Base-by-base conservation (phyloP, 1,140 invertebrate species). In the Drosophila trapezifrons region DNA sequence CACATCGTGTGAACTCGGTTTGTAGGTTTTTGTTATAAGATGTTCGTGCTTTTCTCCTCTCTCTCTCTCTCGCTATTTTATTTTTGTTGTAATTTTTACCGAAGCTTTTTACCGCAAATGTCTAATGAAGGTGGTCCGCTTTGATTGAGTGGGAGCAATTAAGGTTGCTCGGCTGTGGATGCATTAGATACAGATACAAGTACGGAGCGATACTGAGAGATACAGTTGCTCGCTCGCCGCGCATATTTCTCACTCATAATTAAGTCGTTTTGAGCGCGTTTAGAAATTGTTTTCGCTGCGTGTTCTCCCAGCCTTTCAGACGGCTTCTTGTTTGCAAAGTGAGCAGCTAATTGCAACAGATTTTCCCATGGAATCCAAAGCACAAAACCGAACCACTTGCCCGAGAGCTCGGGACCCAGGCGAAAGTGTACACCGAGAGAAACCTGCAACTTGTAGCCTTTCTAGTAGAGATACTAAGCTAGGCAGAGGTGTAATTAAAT, bases 261-360 rank as follows among this genome's bases (percentile, higher is more conserved):
- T 74, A 89, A 89, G 84, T 89, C 83, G 84, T 89, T 89, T 90
- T 90, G 84, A 89, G 77, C 80, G 84, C 84, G 80, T 89, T 89
- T 89, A 89, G 84, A 89, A 89, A 89, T 89, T 89, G 83, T 89
- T 89, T 89, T 90, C 85, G 84, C 83, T 86, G 83, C 82, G 82
- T 86, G 83, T 87, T 79, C 76, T 46, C 76, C 32, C 29, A 66
- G 42, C 18, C 29, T 42, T 59, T 59, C 25, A 78, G 64, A 29
- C 45, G 35, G 32, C 54, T 76, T 71, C 51, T 89, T 84, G 86
- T 70, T 71, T 85, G 45, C 72, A 86, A 86, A 77, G 80, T 62
- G 76, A 76, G 60, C 83, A 89, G 80, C 83, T 87, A 87, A 87
- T 87, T 87, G 84, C 84, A 87, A 83, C 73, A 89, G 84, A 89